These are phyloP conservation scores for Leptopilina drosophilae DNA, from an alignment of 2,888 invertebrate species.

Conservation along the genomic window DNA sequence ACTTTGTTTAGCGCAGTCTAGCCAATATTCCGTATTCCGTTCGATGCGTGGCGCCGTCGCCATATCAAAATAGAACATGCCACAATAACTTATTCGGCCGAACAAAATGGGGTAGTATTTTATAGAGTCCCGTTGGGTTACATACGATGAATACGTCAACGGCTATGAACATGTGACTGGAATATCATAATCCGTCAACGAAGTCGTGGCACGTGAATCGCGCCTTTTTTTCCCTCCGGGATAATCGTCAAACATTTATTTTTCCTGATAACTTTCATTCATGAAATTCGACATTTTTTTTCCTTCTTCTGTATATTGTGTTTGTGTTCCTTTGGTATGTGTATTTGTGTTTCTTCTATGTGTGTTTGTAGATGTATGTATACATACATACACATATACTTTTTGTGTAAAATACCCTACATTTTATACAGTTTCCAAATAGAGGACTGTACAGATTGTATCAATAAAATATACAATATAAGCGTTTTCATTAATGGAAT, in stretches of 20 bases:
- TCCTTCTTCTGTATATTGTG: too few species aligned
- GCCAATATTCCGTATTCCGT: constrained; percentile 71
- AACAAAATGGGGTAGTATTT: constrained; percentile 75
- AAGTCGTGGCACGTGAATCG: constrained; percentile 45
- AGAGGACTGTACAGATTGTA: too few species aligned
- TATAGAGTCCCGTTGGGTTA: constrained; percentile 75
- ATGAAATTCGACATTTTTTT: constrained; percentile 24
- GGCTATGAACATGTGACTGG: constrained; percentile 71
- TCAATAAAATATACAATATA: too few species aligned
- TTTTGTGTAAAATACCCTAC: constrained; percentile 18
- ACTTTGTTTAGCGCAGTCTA: constrained; percentile 70
- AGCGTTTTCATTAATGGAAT: too few species aligned
- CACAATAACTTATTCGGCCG: constrained; percentile 76
- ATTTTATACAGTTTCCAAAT: too few species aligned
- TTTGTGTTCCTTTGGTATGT: too few species aligned
- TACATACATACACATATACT: too few species aligned
- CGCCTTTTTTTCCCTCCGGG: constrained; percentile 22
- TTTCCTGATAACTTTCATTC: constrained; percentile 23
- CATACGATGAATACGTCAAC: constrained; percentile 76
- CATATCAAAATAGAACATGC: constrained; percentile 75
- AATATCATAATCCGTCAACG: constrained; percentile 66
- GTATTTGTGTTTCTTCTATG: too few species aligned
- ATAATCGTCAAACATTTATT: constrained; percentile 34
- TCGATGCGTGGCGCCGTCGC: constrained; percentile 64
- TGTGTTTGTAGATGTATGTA: too few species aligned